A percentile compares a stretch with the other conserved stretches of the same genome.
Evolutionary conservation across 2,113 vertebrate genomes (phyloP).

Genomic region (Cinclus cinclus): DNA sequence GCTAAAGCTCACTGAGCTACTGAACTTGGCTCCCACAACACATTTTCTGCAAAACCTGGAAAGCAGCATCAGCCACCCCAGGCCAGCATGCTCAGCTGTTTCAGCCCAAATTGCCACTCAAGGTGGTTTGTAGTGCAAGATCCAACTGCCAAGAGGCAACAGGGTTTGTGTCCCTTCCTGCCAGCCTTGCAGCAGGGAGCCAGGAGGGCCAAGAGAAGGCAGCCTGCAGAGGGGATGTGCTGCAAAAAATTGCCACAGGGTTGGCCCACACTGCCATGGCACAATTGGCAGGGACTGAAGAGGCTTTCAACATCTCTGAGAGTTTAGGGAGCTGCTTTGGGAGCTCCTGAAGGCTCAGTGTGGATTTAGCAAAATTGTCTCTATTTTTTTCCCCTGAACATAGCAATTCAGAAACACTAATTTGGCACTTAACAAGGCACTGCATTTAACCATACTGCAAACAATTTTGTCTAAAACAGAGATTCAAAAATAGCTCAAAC

Average conservation of each 20-base stretch:
- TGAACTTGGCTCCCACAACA: background rate
- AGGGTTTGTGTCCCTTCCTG: accelerated
- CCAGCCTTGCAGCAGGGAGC: background rate
- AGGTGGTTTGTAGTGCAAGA: background rate
- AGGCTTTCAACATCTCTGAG: background rate
- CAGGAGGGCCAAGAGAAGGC: background rate
- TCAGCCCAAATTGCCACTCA: background rate
- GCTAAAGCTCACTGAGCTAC: background rate
- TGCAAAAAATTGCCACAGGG: background rate
- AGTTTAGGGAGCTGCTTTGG: background rate
- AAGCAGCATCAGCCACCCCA: background rate
- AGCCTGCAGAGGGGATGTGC: background rate
- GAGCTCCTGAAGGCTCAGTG: background rate
- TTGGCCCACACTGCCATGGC: accelerated
- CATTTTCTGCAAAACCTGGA: background rate
- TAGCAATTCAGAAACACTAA: background rate
- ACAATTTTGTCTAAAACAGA: background rate
- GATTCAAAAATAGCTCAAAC: background rate
- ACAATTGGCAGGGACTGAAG: background rate
- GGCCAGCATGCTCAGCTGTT: background rate
- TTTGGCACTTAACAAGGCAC: background rate
- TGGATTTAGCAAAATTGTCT: background rate
- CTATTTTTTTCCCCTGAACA: background rate
- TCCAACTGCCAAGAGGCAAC: background rate
- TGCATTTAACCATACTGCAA: background rate